Evolutionary conservation across 2,888 invertebrate species (phyloP).

Genomic region (Marronus borbonicus): DNA sequence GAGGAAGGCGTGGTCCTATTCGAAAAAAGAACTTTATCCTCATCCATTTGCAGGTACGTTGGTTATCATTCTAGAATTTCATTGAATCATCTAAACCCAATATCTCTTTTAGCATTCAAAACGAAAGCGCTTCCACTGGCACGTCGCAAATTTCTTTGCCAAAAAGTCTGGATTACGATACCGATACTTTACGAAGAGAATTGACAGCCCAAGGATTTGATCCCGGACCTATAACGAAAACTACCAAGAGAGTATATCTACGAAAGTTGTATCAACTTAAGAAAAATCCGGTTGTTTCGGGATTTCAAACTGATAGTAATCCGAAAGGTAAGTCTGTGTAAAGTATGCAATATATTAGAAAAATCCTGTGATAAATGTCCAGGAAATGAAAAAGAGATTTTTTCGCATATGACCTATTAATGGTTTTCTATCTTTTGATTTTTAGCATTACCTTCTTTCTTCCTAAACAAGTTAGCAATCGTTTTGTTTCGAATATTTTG

Average conservation of each 20-base stretch:
- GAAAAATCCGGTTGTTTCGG: conserved; percentile 56
- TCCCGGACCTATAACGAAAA: conserved; percentile 84
- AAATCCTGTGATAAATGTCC: too few species aligned
- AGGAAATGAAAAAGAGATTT: too few species aligned
- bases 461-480: too few species aligned
- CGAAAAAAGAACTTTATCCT: conserved; percentile 76
- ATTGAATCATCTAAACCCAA: not conserved
- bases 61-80: conserved; percentile 5
- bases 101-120: conserved; percentile 50
- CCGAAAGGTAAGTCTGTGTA: conserved; percentile 59
- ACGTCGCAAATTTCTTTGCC: conserved; percentile 70
- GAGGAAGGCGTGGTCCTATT: conserved; percentile 81
- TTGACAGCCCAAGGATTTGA: conserved; percentile 78
- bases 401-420: too few species aligned
- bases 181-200: conserved; percentile 77
- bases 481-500: too few species aligned
- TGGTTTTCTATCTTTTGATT: too few species aligned
- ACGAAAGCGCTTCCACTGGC: conserved; percentile 54
- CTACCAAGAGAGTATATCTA: conserved; percentile 84
- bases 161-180: conserved; percentile 78
- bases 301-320: conserved; percentile 27
- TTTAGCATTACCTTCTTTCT: too few species aligned
- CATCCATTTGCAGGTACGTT: conserved; percentile 72
- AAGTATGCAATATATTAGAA: not conserved
- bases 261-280: conserved; percentile 78